Base-by-base conservation (phyloP, 2,888 invertebrate species). In the Tinea pellionella region DNA sequence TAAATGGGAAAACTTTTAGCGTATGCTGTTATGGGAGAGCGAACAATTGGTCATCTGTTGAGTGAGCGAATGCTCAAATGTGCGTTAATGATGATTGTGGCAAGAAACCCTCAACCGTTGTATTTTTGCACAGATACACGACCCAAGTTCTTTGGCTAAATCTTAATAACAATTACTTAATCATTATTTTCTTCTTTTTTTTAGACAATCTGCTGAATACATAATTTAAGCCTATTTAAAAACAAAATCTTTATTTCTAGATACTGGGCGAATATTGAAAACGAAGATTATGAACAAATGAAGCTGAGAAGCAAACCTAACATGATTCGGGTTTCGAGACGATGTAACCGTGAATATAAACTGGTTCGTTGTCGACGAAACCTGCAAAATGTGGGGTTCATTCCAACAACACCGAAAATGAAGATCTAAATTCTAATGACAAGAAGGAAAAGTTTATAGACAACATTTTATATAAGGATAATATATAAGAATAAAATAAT, bases 341-440 rank as follows among this genome's bases (percentile, higher is more conserved):
- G 90, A 90, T 91, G 92, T 89, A 92, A 90, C 94, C 94, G 92
- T 92, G 83, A 80, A 69, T 67, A 71, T 75, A 69, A 77, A 78
- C 78, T 89, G 94, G 95, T 95, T 95, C 95, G 95, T 95, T 95
- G 95, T 95, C 95, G 94, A 95, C 95, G 95, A 95, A 95, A 95
- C 95, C 94, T 95, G 95, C 94, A 95, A 92, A 91, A 92, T 92
- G 91, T 92, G 90, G 89, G 90, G 90, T 62, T 12, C 11, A 18
- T 29, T 41, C 13, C 12, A 9, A 9, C 18, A 19, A 43, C 29
- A 19, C 18, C n/a, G n/a, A n/a, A n/a, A n/a, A 51, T 16, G 55
- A 55, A 55, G 18, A 55, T 19, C 9, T 8, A 15, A 47, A n/a
- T 9, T n/a, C n/a, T n/a, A 42, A 42, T 7, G 13, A 47, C 16